These are phyloP conservation scores for Pocillopora meandrina DNA, from an alignment of 92 coral and sea anemone genomes.

Conservation along the genomic window DNA sequence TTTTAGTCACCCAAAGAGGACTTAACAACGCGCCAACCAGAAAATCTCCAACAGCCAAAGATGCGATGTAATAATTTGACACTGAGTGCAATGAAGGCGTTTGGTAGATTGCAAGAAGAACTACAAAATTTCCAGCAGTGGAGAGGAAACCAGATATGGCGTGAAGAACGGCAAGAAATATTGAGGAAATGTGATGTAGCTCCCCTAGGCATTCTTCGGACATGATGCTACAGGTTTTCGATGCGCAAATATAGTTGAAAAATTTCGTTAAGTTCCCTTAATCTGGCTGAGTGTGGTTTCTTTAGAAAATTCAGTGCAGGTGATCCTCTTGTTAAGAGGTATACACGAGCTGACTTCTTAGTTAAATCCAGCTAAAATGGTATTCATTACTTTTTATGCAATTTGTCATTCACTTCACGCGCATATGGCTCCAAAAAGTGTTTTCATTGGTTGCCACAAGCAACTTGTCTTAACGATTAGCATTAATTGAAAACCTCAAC, in stretches of 20 bases:
- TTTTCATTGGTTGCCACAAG: slow-evolving; percentile 1
- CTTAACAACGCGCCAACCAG: slow-evolving; percentile 67
- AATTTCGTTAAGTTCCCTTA: background rate
- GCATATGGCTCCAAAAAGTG: background rate
- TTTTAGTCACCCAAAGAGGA: slow-evolving; percentile 76
- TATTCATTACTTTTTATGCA: too few relatives aligned
- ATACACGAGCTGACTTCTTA: background rate
- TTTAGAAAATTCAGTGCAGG: background rate
- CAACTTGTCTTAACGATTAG: background rate
- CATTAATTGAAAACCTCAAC: slow-evolving; percentile 8
- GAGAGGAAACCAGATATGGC: slow-evolving; percentile 65
- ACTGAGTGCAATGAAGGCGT: slow-evolving; percentile 61
- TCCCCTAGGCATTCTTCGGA: slow-evolving; percentile 54
- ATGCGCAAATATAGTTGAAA: background rate
- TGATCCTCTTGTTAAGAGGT: background rate
- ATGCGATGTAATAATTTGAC: slow-evolving; percentile 76
- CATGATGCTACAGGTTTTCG: background rate
- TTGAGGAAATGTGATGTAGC: slow-evolving; percentile 24
- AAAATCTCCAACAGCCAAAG: slow-evolving; percentile 75
- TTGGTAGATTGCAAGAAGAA: slow-evolving; percentile 57
- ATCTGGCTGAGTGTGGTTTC: background rate
- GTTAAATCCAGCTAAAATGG: background rate
- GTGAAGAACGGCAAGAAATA: slow-evolving; percentile 57
- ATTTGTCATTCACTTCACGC: too few relatives aligned
- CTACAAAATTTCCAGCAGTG: slow-evolving; percentile 58